Conservation (phyloP, 2,113 vertebrate species). For the Capreolus pygargus region DNA sequence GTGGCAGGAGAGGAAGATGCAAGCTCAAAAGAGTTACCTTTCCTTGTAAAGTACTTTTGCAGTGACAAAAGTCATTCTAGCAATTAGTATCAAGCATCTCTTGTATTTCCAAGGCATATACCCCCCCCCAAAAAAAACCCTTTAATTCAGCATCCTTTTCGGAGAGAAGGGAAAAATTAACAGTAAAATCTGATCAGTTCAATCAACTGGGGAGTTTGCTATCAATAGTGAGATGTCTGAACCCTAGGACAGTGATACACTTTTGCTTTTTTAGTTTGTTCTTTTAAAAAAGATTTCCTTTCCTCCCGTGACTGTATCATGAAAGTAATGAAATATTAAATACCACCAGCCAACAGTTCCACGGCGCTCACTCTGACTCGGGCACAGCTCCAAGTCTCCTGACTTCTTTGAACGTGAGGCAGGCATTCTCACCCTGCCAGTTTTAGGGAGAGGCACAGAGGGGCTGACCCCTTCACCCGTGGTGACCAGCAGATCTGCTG, state of each 20-base stretch:
- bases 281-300: background rate
- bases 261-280: background rate
- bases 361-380: background rate
- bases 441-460: background rate
- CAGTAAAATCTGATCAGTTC: background rate
- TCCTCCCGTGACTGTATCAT: background rate
- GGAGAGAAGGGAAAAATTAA: background rate
- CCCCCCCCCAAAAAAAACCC: background rate
- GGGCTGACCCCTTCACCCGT: fast-evolving
- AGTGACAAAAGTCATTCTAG: background rate
- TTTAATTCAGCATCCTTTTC: background rate
- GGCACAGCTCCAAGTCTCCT: background rate
- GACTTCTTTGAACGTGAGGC: background rate
- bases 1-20: background rate
- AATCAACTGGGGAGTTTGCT: background rate
- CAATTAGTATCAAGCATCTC: background rate
- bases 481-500: background rate
- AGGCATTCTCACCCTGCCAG: background rate
- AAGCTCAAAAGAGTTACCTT: background rate
- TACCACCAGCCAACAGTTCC: background rate
- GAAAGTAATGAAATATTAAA: background rate
- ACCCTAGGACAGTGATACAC: background rate
- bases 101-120: background rate
- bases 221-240: background rate
- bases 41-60: background rate